Evolutionary conservation across 2,113 vertebrate species (phyloP).

Genomic region (Osmerus mordax): DNA sequence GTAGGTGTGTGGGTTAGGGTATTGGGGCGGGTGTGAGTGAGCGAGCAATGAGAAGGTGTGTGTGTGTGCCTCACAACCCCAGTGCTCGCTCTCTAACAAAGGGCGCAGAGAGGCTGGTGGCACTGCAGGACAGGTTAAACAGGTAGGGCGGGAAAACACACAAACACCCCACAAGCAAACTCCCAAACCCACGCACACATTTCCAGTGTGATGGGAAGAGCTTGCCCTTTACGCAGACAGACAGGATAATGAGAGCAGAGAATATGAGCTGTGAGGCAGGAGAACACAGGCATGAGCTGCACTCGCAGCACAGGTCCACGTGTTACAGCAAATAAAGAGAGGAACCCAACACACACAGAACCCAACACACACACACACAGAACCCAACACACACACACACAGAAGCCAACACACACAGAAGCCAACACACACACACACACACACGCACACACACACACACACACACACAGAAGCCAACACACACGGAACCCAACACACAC

Average conservation of each 20-base stretch:
- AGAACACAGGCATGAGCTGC: conserved; percentile 1
- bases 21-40: background rate
- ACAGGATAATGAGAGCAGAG: conserved; percentile 53
- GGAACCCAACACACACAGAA: background rate
- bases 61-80: background rate
- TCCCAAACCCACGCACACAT: background rate
- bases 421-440: too few species aligned
- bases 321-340: background rate
- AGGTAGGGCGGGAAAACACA: conserved; percentile 41
- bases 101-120: conserved; percentile 17
- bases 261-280: conserved; percentile 40
- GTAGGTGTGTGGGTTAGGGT: background rate
- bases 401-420: too few species aligned
- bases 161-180: background rate
- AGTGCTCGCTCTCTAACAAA: conserved; percentile 31
- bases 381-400: too few species aligned
- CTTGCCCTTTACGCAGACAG: conserved; percentile 54
- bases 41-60: background rate
- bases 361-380: too few species aligned
- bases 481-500: too few species aligned
- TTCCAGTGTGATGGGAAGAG: conserved; percentile 51
- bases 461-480: too few species aligned
- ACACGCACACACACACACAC: too few species aligned
- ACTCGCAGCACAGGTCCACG: background rate
- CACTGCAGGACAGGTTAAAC: conserved; percentile 55